Conservation (phyloP, 2,113 vertebrate genomes). For the Odontophorus gujanensis region DNA sequence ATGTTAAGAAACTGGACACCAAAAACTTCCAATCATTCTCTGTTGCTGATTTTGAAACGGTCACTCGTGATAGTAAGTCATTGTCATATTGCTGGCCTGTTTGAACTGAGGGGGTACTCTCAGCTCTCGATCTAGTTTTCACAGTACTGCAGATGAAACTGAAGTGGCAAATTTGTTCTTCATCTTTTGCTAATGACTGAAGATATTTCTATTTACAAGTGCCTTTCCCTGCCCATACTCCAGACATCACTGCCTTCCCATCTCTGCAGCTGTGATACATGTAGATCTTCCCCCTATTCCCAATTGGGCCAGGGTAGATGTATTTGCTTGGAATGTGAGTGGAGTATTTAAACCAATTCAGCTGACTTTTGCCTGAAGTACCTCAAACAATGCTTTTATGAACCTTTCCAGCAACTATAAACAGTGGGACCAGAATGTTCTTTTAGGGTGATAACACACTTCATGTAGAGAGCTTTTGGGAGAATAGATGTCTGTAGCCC, state of each 20-base stretch:
- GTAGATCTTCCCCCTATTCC: background rate
- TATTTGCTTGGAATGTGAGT: background rate
- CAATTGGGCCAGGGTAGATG: background rate
- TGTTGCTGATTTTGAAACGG: background rate
- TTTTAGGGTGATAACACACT: background rate
- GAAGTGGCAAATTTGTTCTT: background rate
- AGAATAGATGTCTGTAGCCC: background rate
- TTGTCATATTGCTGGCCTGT: background rate
- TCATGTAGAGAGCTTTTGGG: background rate
- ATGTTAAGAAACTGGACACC: background rate
- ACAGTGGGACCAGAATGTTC: background rate
- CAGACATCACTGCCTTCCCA: background rate
- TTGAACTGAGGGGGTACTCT: background rate
- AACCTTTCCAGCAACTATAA: background rate
- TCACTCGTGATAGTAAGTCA: background rate
- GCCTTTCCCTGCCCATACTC: background rate
- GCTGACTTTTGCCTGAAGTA: background rate
- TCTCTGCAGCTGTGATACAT: fast-evolving
- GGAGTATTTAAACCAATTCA: background rate
- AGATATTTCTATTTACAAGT: background rate
- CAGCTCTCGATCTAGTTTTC: background rate
- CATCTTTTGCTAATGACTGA: background rate
- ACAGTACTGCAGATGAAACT: background rate
- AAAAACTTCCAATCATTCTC: background rate
- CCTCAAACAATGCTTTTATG: background rate